Percentiles rank a stretch among this genome's conserved stretches.
Conservation (phyloP, 2,113 vertebrate species). For the Daboia siamensis region DNA sequence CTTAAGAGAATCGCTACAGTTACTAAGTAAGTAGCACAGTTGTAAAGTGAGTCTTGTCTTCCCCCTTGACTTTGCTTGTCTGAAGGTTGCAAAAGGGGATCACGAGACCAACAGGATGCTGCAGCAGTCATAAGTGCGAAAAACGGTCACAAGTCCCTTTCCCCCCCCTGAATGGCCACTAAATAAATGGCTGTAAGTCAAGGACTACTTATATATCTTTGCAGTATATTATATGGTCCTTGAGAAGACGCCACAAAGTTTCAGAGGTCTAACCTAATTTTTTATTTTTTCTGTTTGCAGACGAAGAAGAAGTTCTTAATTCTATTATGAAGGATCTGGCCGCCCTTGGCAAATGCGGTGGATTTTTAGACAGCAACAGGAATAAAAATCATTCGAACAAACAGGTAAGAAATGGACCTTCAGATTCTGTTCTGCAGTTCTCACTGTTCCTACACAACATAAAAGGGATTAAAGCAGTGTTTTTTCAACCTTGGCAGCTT, state of each 20-base stretch:
- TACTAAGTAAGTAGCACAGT: too few species aligned
- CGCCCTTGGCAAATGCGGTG: slow-evolving; percentile 80
- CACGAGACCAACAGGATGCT: too few species aligned
- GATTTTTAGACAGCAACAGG: slow-evolving; percentile 77
- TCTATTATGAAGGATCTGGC: slow-evolving; percentile 93
- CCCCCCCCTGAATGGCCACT: too few species aligned
- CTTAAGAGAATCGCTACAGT: too few species aligned
- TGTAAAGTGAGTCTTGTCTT: too few species aligned
- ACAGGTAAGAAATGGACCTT: slow-evolving; percentile 68
- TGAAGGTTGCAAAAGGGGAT: too few species aligned
- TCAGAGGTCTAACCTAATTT: slow-evolving; percentile 4
- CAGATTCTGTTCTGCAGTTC: background rate
- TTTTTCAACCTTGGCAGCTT: background rate
- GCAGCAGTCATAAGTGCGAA: background rate
- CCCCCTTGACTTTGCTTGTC: too few species aligned
- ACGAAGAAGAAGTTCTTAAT: slow-evolving; percentile 87
- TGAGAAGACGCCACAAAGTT: background rate
- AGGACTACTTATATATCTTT: background rate
- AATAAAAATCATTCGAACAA: slow-evolving; percentile 80
- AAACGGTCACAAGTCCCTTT: background rate
- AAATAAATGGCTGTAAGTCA: too few species aligned
- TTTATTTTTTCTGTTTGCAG: slow-evolving; percentile 57
- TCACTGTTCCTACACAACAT: too few species aligned
- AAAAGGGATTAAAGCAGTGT: background rate
- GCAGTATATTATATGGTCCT: background rate